Evolutionary conservation across 2,888 invertebrate species (phyloP), one percentile per base, ranked within the genome.

Genomic region (Rhogogaster chlorosoma): DNA sequence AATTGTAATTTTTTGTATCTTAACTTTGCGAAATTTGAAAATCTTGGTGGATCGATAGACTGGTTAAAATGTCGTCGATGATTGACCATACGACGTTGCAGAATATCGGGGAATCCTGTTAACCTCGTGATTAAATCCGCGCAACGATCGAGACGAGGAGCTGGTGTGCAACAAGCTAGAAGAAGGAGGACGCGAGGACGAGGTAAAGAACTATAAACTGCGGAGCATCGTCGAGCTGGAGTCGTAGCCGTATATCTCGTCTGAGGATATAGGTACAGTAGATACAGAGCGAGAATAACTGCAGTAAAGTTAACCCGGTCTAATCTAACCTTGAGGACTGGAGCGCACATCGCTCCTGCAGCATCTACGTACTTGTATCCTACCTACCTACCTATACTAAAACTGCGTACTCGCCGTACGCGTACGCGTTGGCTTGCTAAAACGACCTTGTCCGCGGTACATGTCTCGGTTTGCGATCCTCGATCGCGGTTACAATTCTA

Each of bases 261-360:
- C 36, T 12, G 38, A 22, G 80, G 29, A 26, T 77, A 38, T 77
- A 49, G 18, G 29, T 32, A n/a, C 49, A 32, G 32, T 5, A 18
- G 10, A 38, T n/a, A 45, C 36, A 49, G 49, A 26, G 61, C 49
- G 22, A 61, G 80, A 80, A 80, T 80, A 80, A 61, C 57, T 61
- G 57, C 57, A 22, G 80, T 80, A 57, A 61, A 80, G 61, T 36
- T 80, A 80, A 80, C 61, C 80, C 57, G 80, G 61, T 61, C 80
- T 80, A 80, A 80, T 80, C 80, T 80, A 38, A 80, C 80, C 80
- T 80, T 80, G 80, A 61, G 61, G 80, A 80, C 80, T 80, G 80
- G 10, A 77, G 75, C 29, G 42, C 42, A 42, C 42, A 73, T 73
- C 71, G 71, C 71, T 67, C 32, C 67, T 67, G 32, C 12, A 73